A percentile compares a stretch with the other conserved stretches of the same genome.
These are phyloP conservation scores for Odontothrips loti DNA, from an alignment of 2,888 invertebrate species.

Conservation along the genomic window DNA sequence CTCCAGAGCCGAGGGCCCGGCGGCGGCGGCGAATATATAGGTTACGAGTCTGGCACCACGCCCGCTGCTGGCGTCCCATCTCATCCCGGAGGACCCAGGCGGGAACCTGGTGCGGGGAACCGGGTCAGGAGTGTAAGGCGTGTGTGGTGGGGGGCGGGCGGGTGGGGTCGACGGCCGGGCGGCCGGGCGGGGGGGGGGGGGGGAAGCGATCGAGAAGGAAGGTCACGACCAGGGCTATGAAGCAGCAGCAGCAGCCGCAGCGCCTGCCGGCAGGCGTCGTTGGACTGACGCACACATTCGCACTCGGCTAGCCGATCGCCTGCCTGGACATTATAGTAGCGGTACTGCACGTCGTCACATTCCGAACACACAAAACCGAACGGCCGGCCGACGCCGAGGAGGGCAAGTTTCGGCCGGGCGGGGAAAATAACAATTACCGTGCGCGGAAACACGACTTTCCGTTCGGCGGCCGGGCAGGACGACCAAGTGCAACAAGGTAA, in stretches of 20 bases:
- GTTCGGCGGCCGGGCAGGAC: too few relatives aligned
- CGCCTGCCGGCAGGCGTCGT: background rate
- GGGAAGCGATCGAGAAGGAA: background rate
- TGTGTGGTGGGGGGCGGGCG: background rate
- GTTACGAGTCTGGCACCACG: too few relatives aligned
- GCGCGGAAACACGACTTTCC: too few relatives aligned
- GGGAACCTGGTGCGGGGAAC: background rate
- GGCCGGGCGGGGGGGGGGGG: background rate
- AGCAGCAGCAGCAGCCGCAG: background rate
- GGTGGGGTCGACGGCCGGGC: background rate
- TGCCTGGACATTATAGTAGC: background rate
- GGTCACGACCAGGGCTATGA: background rate
- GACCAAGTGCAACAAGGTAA: too few relatives aligned
- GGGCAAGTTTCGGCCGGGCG: too few relatives aligned
- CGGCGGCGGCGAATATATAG: too few relatives aligned
- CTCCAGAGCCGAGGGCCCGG: too few relatives aligned
- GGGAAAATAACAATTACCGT: too few relatives aligned
- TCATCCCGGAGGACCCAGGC: too few relatives aligned
- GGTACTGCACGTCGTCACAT: background rate
- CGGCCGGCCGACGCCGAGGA: too few relatives aligned
- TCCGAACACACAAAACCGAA: background rate
- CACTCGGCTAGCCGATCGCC: background rate
- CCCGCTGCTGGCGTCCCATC: too few relatives aligned
- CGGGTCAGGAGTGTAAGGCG: slow-evolving; percentile 6
- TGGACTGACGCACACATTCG: background rate